Base-by-base conservation (phyloP, 2,797 vertebrate species). In the Fistularia tabacaria region DNA sequence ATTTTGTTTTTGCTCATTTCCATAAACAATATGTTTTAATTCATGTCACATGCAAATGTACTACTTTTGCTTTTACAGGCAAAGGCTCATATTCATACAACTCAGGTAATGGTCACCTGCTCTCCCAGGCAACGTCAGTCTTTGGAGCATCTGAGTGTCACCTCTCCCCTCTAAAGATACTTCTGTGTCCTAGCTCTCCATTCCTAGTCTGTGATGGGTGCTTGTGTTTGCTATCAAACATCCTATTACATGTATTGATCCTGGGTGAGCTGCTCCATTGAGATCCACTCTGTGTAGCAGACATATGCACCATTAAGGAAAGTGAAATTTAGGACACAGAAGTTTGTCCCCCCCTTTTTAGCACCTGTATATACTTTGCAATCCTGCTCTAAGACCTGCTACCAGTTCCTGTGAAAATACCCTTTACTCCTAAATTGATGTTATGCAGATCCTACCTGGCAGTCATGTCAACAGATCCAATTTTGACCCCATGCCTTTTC, bases 61-160 rank as follows among this genome's bases (percentile, higher is more conserved):
- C 75, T 75, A 64, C 93, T 92, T 95, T 62, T 87, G 76, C 92
- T 93, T 94, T 93, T 87, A 88, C 94, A 97, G 95, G 92, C 92
- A 93, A 92, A 93, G 92, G 90, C 91, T 92, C 93, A 71, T 93
- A 90, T 91, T 92, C 93, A 77, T 92, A 93, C 92, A 93, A 93
- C 90, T 93, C 95, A 97, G 96, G 94, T 98, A 98, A 97, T 85
- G 75, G 79, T 62, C 74, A 49, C 57, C 49, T 54, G 57, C 59
- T 9, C 51, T 68, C 9, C 83, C 90, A 90, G 90, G 58, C 49
- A 70, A 71, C 54, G 62, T 65, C 71, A 65, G 73, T 71, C 71
- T 65, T 7, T 44, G 64, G 68, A 74, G 66, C 68, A 38, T 75
- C 77, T 77, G 68, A 75, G 72, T 87, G 79, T 86, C 38, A 80